phyloP scores from a whole-genome alignment of 2,113 vertebrate genomes.

The Macaca fascicularis region DNA sequence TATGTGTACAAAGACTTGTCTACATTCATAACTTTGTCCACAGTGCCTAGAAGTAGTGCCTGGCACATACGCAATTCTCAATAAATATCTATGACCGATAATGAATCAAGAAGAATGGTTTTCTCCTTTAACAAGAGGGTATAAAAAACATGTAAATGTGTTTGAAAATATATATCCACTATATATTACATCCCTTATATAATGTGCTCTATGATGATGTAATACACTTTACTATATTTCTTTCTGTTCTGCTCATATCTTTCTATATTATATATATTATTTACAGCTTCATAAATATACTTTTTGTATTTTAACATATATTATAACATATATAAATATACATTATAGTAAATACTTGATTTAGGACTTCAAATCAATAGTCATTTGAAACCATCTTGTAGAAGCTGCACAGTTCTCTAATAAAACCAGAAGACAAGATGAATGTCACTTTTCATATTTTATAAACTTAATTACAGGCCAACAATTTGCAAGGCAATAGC shows the following conservation, averaged over 20 bases:
- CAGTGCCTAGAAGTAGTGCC: neutral
- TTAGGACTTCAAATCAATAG: neutral
- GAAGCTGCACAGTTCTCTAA: neutral
- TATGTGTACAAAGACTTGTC: neutral
- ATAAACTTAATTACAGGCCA: neutral
- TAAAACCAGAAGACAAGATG: constrained; percentile 9
- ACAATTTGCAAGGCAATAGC: neutral
- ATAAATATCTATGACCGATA: neutral
- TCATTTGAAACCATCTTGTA: neutral
- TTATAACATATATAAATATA: neutral
- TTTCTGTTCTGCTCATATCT: neutral
- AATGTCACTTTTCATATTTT: neutral
- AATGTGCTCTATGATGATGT: neutral
- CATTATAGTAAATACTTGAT: neutral
- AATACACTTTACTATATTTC: neutral
- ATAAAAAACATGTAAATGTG: neutral
- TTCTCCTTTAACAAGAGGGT: neutral
- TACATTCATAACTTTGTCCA: neutral
- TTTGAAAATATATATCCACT: neutral
- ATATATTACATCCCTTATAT: neutral
- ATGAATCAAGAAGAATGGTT: neutral
- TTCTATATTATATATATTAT: neutral
- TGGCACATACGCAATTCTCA: neutral
- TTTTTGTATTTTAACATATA: neutral
- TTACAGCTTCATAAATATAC: neutral